A percentile compares a stretch with the other conserved stretches of the same genome.
These are phyloP conservation scores for Ips typographus DNA, from an alignment of 1,140 invertebrate species.

Conservation along the genomic window DNA sequence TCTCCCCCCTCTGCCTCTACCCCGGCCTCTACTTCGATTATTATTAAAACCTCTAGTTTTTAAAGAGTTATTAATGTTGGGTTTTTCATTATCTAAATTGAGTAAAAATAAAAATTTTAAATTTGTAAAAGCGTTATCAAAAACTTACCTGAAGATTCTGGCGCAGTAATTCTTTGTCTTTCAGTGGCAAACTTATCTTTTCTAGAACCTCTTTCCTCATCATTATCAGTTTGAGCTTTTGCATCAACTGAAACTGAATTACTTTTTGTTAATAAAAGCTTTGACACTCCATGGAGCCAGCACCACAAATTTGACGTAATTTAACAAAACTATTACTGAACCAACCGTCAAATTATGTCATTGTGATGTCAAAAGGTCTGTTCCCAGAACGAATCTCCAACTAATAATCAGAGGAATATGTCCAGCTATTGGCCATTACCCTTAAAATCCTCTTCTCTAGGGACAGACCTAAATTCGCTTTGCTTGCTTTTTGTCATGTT, in stretches of 20 bases:
- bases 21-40: slow-evolving; percentile 7
- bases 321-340: too few species aligned
- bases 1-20: neutral
- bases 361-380: too few species aligned
- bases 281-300: too few species aligned
- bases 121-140: neutral
- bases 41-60: slow-evolving; percentile 9
- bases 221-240: slow-evolving; percentile 1
- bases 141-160: slow-evolving; percentile 4
- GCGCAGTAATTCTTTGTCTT: slow-evolving; percentile 17
- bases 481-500: too few species aligned
- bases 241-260: neutral
- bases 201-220: slow-evolving; percentile 12
- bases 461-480: too few species aligned
- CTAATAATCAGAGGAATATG: too few species aligned
- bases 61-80: neutral
- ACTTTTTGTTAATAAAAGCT: too few species aligned
- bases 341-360: too few species aligned
- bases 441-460: too few species aligned
- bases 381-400: too few species aligned
- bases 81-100: neutral
- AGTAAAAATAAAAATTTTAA: neutral
- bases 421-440: too few species aligned
- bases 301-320: too few species aligned
- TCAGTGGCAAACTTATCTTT: slow-evolving; percentile 16